These are phyloP conservation scores for Glandiceps talaboti DNA, from an alignment of 53 echinoderm and acorn worm species.

Conservation along the genomic window DNA sequence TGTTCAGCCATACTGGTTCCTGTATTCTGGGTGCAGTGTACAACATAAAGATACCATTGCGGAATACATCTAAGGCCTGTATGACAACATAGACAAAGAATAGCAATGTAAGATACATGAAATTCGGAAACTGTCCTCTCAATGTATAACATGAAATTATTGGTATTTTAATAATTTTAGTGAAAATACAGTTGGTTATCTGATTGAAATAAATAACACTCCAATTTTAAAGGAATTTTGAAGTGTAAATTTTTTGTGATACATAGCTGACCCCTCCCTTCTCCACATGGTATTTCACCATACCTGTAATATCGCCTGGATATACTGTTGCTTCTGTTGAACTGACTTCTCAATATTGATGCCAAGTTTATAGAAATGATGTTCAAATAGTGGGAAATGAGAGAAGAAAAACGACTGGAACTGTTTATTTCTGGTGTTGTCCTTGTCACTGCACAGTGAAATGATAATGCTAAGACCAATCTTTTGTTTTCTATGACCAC, in stretches of 20 bases:
- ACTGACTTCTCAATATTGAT: constrained; percentile 57
- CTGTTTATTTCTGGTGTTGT: constrained; percentile 12
- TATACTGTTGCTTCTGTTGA: constrained; percentile 36
- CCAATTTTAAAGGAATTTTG: no score
- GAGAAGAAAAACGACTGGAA: constrained; percentile 98
- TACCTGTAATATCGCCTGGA: constrained; percentile 58
- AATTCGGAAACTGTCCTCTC: no score
- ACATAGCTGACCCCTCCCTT: no score
- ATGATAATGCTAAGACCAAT: constrained; percentile 80
- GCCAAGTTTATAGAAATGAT: constrained; percentile 57
- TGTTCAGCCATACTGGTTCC: constrained; percentile 83
- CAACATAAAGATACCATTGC: constrained; percentile 33
- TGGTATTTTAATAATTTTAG: no score
- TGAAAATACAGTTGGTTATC: no score
- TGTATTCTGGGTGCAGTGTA: constrained; percentile 83
- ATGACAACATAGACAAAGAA: no score
- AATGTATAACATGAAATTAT: no score
- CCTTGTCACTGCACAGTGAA: constrained; percentile 40
- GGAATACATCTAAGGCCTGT: constrained; percentile 70
- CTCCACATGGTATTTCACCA: not conserved
- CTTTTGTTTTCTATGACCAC: constrained; percentile 64
- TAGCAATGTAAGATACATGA: no score
- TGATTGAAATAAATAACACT: no score
- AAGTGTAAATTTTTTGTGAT: no score
- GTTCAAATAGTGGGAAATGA: constrained; percentile 80